Percentiles rank a stretch among this genome's conserved stretches.
Evolutionary conservation across 2,113 vertebrate genomes (phyloP).

Genomic region (Rissa tridactyla): DNA sequence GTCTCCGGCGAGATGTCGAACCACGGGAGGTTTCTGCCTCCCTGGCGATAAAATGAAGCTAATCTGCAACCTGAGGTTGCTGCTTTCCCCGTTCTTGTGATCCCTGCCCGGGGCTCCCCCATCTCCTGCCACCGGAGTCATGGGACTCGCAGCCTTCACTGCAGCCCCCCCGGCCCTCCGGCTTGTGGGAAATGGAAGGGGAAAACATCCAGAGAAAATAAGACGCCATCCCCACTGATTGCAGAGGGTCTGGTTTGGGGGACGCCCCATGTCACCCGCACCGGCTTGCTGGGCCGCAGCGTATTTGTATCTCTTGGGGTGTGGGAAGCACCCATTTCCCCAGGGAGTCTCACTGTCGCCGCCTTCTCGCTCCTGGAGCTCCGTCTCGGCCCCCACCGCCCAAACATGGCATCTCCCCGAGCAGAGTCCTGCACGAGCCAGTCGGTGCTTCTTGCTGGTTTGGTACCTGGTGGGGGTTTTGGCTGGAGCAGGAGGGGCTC

Average conservation of each 20-base stretch:
- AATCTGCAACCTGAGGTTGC: slow-evolving; percentile 59
- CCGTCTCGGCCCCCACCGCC: not conserved
- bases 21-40: slow-evolving; percentile 27
- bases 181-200: not conserved
- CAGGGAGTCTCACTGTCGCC: rapidly evolving
- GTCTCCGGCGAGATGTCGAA: slow-evolving; percentile 11
- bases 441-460: not conserved
- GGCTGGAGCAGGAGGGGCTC: not conserved
- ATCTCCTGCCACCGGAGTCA: slow-evolving; percentile 10
- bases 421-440: rapidly evolving
- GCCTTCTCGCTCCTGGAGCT: not conserved
- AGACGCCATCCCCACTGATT: rapidly evolving
- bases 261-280: rapidly evolving
- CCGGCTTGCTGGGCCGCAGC: not conserved
- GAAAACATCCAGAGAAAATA: not conserved
- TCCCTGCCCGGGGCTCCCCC: not conserved
- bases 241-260: not conserved
- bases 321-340: not conserved
- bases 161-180: not conserved
- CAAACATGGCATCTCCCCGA: rapidly evolving
- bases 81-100: slow-evolving; percentile 44
- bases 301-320: not conserved
- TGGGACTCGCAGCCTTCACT: not conserved
- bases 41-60: slow-evolving; percentile 18
- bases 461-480: not conserved